phyloP scores from a whole-genome alignment of 2,888 invertebrate species.

The Diplazon laetatorius region DNA sequence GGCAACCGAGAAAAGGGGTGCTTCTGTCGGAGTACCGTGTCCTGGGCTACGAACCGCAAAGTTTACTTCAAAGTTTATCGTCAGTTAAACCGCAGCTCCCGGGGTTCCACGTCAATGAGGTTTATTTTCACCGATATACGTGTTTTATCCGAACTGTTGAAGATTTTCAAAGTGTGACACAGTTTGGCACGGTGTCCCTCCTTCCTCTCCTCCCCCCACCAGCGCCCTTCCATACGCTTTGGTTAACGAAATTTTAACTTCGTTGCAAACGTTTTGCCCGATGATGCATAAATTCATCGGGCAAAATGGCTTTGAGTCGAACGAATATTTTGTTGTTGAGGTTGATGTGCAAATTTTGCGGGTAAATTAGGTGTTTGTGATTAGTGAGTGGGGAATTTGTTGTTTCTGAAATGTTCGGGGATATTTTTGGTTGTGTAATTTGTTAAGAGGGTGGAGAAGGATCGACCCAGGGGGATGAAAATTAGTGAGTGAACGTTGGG shows the following conservation, averaged over 20 bases:
- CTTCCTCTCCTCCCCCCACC: no score
- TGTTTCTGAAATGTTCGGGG: no score
- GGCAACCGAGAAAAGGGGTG: neutral
- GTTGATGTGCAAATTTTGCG: no score
- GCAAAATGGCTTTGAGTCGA: no score
- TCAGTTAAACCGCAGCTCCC: slow-evolving; percentile 38
- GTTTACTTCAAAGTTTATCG: slow-evolving; percentile 57
- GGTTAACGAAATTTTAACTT: neutral
- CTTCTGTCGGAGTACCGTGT: slow-evolving; percentile 42
- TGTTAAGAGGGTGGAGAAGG: no score
- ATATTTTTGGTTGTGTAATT: no score
- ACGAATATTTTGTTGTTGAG: no score
- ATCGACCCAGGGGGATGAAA: no score
- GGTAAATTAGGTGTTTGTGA: no score
- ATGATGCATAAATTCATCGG: no score
- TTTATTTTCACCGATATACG: slow-evolving; percentile 35
- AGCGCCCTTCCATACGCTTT: neutral
- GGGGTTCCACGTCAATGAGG: slow-evolving; percentile 19
- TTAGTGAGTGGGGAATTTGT: no score
- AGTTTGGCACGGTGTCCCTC: slow-evolving; percentile 12
- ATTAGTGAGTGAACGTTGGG: no score
- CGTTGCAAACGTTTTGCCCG: neutral
- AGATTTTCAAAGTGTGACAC: slow-evolving; percentile 11
- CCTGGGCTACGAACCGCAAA: slow-evolving; percentile 38
- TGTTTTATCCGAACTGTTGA: slow-evolving; percentile 23